A percentile compares a stretch with the other conserved stretches of the same genome.
Evolutionary conservation across 2,113 vertebrate species (phyloP).

Genomic region (Silurus meridionalis): DNA sequence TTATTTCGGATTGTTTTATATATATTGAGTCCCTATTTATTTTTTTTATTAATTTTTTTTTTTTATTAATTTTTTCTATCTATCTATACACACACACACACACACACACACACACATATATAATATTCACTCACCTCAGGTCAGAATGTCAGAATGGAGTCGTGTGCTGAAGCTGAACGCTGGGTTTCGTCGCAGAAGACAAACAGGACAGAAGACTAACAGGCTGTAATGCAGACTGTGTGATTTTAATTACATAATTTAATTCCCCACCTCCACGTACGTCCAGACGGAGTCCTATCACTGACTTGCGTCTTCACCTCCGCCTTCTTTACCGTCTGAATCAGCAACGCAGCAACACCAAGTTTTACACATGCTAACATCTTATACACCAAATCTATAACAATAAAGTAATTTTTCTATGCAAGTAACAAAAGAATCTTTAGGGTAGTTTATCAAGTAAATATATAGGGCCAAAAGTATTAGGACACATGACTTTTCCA

Average conservation of each 20-base stretch:
- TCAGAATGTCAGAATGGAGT: constrained; percentile 35
- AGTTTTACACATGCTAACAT: not conserved
- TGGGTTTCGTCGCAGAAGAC: constrained; percentile 39
- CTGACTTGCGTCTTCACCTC: constrained; percentile 2
- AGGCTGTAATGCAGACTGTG: constrained; percentile 60
- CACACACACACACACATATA: too few relatives aligned
- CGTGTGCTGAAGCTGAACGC: constrained; percentile 48
- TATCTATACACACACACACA: not conserved
- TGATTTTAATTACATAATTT: constrained; percentile 72
- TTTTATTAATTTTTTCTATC: not conserved
- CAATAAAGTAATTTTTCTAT: too few relatives aligned
- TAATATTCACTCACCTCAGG: constrained; percentile 60
- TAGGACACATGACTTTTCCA: too few relatives aligned
- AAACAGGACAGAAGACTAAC: constrained; percentile 44
- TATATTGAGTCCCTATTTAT: not conserved
- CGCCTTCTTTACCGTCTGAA: not conserved
- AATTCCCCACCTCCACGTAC: constrained; percentile 43
- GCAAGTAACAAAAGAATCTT: too few relatives aligned
- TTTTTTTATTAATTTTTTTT: not conserved
- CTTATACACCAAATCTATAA: too few relatives aligned
- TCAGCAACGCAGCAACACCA: not conserved
- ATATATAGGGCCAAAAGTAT: too few relatives aligned
- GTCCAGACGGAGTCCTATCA: not conserved
- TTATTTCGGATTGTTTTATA: not conserved
- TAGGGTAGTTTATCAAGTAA: too few relatives aligned